These are phyloP conservation scores for Helostoma temminkii DNA, from an alignment of 2,797 vertebrate species.

Conservation along the genomic window DNA sequence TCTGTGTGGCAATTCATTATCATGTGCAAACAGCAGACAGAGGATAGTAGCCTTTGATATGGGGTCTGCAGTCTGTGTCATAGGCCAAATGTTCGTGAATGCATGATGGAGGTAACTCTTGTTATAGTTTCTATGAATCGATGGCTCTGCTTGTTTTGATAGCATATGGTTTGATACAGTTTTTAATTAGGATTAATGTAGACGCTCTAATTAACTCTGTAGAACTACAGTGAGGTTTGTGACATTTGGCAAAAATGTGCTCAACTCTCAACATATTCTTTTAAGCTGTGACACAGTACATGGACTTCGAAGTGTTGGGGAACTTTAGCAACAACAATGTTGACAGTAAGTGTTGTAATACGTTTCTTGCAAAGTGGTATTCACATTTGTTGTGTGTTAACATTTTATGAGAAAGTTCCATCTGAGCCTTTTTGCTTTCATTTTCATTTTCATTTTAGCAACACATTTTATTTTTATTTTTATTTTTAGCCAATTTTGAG, in stretches of 20 bases:
- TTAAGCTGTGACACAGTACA: conserved; percentile 8
- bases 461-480: background rate
- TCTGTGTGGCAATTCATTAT: conserved; percentile 59
- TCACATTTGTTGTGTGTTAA: background rate
- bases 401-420: too few species aligned
- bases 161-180: background rate
- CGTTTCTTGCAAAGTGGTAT: background rate
- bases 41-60: conserved; percentile 43
- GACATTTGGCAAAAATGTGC: background rate
- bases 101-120: conserved; percentile 75
- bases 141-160: conserved; percentile 31
- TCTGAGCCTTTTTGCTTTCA: background rate
- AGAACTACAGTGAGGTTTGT: background rate
- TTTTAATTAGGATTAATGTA: conserved; percentile 11
- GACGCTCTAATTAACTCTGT: background rate
- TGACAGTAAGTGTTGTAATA: background rate
- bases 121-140: conserved; percentile 46
- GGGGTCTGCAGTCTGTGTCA: conserved; percentile 50
- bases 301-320: conserved; percentile 1
- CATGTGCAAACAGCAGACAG: conserved; percentile 52
- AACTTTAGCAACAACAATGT: background rate
- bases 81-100: conserved; percentile 62
- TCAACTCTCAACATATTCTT: conserved; percentile 19
- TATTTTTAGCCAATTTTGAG: background rate
- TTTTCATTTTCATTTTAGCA: background rate